Percentiles rank a stretch among this genome's conserved stretches.
These are phyloP conservation scores for Malthinus seriepunctatus DNA, from an alignment of 2,888 invertebrate genomes.

Conservation along the genomic window DNA sequence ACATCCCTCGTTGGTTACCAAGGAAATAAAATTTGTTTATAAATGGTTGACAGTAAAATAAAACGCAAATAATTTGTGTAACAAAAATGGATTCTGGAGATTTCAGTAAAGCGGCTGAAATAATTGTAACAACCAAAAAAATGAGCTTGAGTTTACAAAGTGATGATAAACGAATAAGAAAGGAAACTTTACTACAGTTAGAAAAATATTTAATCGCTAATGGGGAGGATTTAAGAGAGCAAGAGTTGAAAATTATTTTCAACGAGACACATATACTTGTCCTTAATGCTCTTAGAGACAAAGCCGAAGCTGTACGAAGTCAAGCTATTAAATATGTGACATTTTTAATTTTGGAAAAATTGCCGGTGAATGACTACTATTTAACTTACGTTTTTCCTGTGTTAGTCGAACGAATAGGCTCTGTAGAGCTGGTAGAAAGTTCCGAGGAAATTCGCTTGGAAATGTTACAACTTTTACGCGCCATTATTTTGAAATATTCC, in stretches of 20 bases:
- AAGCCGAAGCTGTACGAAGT: conserved; percentile 67
- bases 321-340: conserved; percentile 60
- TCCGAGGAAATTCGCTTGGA: conserved; percentile 83
- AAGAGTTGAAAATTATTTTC: conserved; percentile 51
- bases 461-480: conserved; percentile 67
- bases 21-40: conserved; percentile 31
- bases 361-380: conserved; percentile 72
- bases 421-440: conserved; percentile 69
- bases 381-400: conserved; percentile 76
- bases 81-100: not conserved
- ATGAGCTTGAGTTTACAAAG: conserved; percentile 57
- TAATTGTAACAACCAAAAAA: conserved; percentile 38
- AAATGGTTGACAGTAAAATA: conserved; percentile 30
- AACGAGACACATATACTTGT: conserved; percentile 54
- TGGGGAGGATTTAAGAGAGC: conserved; percentile 51
- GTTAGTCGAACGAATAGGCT: conserved; percentile 76
- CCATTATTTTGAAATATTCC: conserved; percentile 67
- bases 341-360: conserved; percentile 58
- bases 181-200: conserved; percentile 60
- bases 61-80: conserved; percentile 14
- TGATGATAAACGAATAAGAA: conserved; percentile 63
- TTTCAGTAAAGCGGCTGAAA: conserved; percentile 13
- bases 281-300: conserved; percentile 59
- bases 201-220: conserved; percentile 57
- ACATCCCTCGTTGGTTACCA: not conserved